Conservation (phyloP, 2,797 vertebrate genomes). For the Mastacembelus armatus region DNA sequence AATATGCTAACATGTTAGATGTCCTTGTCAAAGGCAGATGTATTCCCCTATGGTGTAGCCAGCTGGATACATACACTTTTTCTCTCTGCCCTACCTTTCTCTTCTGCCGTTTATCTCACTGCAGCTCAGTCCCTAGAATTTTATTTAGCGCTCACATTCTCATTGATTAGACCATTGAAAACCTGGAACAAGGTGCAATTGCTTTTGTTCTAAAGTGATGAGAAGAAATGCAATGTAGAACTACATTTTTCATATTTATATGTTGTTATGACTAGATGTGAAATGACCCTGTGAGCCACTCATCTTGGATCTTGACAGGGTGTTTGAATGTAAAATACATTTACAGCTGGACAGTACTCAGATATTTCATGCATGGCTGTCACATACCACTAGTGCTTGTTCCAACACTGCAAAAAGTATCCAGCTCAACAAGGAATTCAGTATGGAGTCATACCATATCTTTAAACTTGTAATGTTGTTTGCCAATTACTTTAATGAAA, state of each 20-base stretch:
- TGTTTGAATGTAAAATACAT: conserved; percentile 68
- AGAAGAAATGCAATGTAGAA: conserved; percentile 14
- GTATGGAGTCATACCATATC: conserved; percentile 47
- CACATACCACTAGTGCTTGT: conserved; percentile 66
- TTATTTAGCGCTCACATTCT: conserved; percentile 24
- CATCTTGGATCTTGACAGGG: conserved; percentile 61
- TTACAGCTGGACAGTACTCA: conserved; percentile 55
- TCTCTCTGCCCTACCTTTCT: conserved; percentile 1
- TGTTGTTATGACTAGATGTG: conserved; percentile 61
- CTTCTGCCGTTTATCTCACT: conserved; percentile 7
- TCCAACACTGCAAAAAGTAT: conserved; percentile 57
- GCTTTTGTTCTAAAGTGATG: conserved; percentile 21
- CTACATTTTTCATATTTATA: conserved; percentile 56
- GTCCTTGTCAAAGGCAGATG: conserved; percentile 52
- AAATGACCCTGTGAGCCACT: conserved; percentile 56
- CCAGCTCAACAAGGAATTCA: conserved; percentile 55
- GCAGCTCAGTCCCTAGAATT: background rate
- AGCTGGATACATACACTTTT: conserved; percentile 49
- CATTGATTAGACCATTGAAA: conserved; percentile 15
- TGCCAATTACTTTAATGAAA: conserved; percentile 3
- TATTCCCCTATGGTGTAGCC: conserved; percentile 49
- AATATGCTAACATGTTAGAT: conserved; percentile 51
- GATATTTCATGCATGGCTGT: conserved; percentile 68
- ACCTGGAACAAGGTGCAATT: conserved; percentile 21
- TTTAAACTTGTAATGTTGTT: conserved; percentile 24